phyloP scores from a whole-genome alignment of 1,140 invertebrate species.

The Frieseomelitta varia region DNA sequence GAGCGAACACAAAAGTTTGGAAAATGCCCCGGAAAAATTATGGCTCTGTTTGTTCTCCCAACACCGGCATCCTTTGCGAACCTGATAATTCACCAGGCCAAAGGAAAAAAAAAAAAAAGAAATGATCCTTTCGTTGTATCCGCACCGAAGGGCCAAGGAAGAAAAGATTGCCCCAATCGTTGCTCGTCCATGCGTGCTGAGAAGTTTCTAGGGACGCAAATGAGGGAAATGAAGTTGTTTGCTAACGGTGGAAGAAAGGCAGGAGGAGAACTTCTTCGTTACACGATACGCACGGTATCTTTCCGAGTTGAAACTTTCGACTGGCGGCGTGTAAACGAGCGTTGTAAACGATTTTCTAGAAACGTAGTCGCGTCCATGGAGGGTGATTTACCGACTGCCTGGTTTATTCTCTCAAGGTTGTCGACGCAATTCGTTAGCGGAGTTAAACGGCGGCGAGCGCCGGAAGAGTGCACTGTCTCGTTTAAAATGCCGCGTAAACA shows the following conservation, averaged over 20 bases:
- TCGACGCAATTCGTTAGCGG: conserved; percentile 50
- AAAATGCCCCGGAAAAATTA: conserved; percentile 31
- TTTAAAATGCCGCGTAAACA: conserved; percentile 75
- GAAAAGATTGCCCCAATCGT: no score
- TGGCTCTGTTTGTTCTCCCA: conserved; percentile 5
- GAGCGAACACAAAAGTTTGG: conserved; percentile 13
- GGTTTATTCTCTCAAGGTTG: conserved; percentile 18
- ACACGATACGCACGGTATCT: neutral
- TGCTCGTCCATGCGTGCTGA: no score
- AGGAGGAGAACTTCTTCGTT: neutral
- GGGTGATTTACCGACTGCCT: neutral
- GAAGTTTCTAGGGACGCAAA: conserved; percentile 1
- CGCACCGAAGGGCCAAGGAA: no score
- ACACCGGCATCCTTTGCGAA: neutral
- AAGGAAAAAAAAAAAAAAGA: neutral
- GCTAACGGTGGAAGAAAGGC: no score
- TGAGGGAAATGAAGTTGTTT: neutral
- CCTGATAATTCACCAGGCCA: neutral
- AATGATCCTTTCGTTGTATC: neutral
- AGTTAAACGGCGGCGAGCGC: neutral
- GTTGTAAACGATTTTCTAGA: neutral
- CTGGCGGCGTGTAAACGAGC: no score
- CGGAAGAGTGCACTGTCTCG: conserved; percentile 5
- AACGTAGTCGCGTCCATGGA: neutral
- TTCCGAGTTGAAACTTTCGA: no score